phyloP scores from a whole-genome alignment of 1,140 invertebrate species.

The Homarus americanus region DNA sequence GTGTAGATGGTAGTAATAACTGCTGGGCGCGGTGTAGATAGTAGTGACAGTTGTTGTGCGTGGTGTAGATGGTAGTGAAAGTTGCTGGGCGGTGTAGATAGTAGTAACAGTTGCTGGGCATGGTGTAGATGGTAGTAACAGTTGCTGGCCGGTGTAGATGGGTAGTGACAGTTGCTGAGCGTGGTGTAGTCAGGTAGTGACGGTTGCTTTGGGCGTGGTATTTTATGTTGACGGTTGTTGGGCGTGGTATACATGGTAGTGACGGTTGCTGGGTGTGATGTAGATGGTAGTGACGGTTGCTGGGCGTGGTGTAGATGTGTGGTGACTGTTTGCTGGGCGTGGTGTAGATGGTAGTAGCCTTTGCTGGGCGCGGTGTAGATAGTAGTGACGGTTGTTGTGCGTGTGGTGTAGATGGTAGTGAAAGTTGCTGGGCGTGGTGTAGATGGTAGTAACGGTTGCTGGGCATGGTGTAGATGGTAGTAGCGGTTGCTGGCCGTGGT shows the following conservation, averaged over 20 bases:
- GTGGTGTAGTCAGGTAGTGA: slow-evolving; percentile 6
- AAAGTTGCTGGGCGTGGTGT: not conserved
- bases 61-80: not conserved
- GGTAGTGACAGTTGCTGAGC: not conserved
- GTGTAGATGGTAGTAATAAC: not conserved
- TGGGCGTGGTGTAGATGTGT: too few relatives aligned
- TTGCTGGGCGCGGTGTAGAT: not conserved
- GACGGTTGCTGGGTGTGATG: not conserved
- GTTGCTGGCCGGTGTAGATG: too few relatives aligned
- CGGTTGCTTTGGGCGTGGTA: not conserved
- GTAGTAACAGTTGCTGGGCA: too few relatives aligned
- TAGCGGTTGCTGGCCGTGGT: not conserved
- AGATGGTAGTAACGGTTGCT: slow-evolving; percentile 32
- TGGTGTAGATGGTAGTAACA: too few relatives aligned
- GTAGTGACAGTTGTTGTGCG: not conserved
- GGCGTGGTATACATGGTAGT: not conserved
- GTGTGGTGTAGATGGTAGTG: slow-evolving; percentile 12
- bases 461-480: slow-evolving; percentile 34
- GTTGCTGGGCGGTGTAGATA: not conserved
- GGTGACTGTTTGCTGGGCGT: not conserved
- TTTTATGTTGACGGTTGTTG: not conserved
- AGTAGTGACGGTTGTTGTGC: not conserved
- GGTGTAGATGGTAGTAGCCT: not conserved
- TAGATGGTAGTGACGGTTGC: not conserved
- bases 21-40: slow-evolving; percentile 1